phyloP scores from a whole-genome alignment of 2,113 vertebrate genomes.

The Maccullochella peelii region DNA sequence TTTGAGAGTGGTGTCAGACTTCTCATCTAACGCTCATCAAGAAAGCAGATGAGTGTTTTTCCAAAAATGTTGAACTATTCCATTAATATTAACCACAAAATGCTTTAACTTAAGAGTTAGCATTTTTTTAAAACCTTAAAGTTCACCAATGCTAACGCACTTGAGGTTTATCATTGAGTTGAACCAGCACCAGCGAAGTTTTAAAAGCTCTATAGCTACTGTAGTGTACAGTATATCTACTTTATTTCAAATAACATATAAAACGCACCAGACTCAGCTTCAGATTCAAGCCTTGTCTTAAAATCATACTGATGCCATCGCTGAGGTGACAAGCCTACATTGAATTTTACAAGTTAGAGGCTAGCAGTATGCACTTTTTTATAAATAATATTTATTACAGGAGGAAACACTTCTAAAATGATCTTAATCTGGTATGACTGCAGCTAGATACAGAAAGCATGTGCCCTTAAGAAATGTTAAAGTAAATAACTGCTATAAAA shows the following conservation, averaged over 20 bases:
- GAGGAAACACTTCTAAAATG: not conserved
- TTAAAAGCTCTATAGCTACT: not conserved
- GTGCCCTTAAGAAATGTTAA: not conserved
- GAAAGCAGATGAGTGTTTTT: no score
- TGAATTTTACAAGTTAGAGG: not conserved
- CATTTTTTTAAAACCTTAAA: no score
- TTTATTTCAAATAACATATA: not conserved
- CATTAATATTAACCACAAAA: no score
- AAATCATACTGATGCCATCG: not conserved
- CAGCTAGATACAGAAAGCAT: not conserved
- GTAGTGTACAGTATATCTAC: not conserved
- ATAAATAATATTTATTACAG: slow-evolving; percentile 3
- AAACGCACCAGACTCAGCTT: not conserved
- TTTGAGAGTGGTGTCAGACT: no score
- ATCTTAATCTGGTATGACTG: not conserved
- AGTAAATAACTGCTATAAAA: not conserved
- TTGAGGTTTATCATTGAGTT: not conserved
- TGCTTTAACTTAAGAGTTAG: no score
- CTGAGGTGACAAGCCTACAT: not conserved
- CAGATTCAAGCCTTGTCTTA: not conserved
- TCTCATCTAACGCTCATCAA: no score
- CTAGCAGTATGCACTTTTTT: not conserved
- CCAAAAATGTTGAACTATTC: no score
- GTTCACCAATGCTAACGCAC: not conserved
- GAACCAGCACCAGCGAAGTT: not conserved